Evolutionary conservation across 2,113 vertebrate genomes (phyloP).

Genomic region (Engystomops pustulosus): DNA sequence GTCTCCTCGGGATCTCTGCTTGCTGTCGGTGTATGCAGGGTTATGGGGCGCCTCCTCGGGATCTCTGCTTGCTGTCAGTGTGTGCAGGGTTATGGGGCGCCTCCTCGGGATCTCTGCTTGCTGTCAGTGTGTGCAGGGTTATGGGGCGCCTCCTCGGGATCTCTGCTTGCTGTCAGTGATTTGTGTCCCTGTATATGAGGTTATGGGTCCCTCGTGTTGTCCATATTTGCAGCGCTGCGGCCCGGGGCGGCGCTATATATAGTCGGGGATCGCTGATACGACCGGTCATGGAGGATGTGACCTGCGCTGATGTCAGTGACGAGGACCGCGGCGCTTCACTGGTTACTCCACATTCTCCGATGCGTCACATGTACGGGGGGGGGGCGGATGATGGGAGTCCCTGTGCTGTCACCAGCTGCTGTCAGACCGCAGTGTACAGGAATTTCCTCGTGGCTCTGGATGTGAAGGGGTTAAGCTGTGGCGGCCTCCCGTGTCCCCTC

Average conservation of each 20-base stretch:
- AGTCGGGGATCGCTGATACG: background rate
- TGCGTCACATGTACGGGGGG: background rate
- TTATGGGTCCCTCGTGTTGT: background rate
- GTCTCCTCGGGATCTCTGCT: background rate
- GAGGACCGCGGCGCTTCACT: background rate
- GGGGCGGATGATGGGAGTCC: too few species aligned
- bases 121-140: background rate
- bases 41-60: too few species aligned
- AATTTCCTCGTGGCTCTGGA: too few species aligned
- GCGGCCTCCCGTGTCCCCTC: too few species aligned
- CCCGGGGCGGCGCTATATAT: background rate
- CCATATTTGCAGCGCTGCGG: conserved; percentile 9
- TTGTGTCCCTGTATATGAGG: too few species aligned
- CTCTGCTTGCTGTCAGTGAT: background rate
- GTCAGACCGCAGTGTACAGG: too few species aligned
- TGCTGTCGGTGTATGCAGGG: too few species aligned
- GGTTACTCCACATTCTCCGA: background rate
- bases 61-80: conserved; percentile 13
- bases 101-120: background rate
- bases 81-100: too few species aligned
- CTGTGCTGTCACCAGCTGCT: background rate
- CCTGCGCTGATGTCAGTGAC: background rate
- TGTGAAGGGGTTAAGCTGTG: too few species aligned
- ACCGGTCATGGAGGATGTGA: background rate
- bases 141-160: background rate